Percentiles rank a stretch among this genome's conserved stretches.
These are phyloP conservation scores for Monoplex corrugatus DNA, from an alignment of 2,888 invertebrate species.

Conservation along the genomic window DNA sequence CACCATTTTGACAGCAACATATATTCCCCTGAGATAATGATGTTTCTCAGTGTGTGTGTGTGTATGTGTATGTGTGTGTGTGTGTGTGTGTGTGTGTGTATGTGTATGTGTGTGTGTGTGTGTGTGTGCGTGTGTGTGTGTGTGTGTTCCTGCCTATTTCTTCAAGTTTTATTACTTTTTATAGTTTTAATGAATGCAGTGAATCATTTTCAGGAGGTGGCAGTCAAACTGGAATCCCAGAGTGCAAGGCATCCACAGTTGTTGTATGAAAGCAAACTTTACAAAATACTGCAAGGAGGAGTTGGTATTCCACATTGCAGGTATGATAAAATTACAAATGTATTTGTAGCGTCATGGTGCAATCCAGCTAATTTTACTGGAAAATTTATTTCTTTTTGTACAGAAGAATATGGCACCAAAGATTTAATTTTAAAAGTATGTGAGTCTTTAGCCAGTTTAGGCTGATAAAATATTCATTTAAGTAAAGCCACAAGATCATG, in stretches of 20 bases:
- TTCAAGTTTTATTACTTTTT: neutral
- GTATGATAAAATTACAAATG: conserved; percentile 61
- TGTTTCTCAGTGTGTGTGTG: neutral
- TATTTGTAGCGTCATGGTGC: too few species aligned
- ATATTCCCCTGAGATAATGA: too few species aligned
- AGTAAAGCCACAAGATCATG: too few species aligned
- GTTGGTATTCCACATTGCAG: conserved; percentile 80
- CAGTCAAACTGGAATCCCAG: conserved; percentile 83
- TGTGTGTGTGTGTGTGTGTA: too few species aligned
- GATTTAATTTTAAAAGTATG: too few species aligned
- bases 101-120: neutral
- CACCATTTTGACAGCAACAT: too few species aligned
- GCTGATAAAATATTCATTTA: too few species aligned
- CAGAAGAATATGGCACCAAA: too few species aligned
- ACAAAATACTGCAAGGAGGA: conserved; percentile 83
- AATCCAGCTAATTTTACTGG: too few species aligned
- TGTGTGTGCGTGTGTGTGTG: too few species aligned
- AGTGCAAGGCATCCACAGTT: conserved; percentile 84
- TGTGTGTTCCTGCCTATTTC: neutral
- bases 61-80: neutral
- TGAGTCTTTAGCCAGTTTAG: too few species aligned
- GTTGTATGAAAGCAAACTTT: conserved; percentile 84
- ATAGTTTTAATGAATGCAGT: neutral
- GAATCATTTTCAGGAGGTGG: conserved; percentile 81
- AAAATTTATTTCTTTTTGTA: too few species aligned